Conservation (phyloP, 2,888 invertebrate genomes). For the Cerceris ruficornis region DNA sequence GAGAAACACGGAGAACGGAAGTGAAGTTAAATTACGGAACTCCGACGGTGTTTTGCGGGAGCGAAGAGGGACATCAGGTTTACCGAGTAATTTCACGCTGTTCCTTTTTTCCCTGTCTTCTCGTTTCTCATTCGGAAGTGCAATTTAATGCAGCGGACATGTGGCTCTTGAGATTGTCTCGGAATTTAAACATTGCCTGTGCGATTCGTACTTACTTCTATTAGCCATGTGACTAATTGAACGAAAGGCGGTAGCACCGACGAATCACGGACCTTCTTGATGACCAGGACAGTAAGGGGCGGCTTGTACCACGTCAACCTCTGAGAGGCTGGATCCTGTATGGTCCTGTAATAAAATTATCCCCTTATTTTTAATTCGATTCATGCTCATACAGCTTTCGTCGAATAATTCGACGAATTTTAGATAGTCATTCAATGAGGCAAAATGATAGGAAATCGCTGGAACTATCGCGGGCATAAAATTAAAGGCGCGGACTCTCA, state of each 20-base stretch:
- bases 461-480: too few relatives aligned
- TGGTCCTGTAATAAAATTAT: constrained; percentile 87
- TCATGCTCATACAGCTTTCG: too few relatives aligned
- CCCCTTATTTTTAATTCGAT: background rate
- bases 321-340: constrained; percentile 98
- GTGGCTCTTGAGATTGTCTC: background rate
- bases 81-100: too few relatives aligned
- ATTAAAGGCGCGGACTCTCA: too few relatives aligned
- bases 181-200: background rate
- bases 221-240: constrained; percentile 95
- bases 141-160: background rate
- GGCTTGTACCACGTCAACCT: constrained; percentile 98
- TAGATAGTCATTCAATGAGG: too few relatives aligned
- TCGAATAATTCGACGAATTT: background rate
- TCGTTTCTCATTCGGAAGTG: background rate
- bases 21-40: constrained; percentile 12
- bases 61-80: too few relatives aligned
- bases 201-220: constrained; percentile 85
- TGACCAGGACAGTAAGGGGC: constrained; percentile 97
- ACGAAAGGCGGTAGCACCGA: constrained; percentile 95
- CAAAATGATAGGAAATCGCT: too few relatives aligned
- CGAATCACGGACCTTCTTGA: constrained; percentile 97
- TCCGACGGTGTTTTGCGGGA: background rate
- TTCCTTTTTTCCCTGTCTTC: too few relatives aligned
- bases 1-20: constrained; percentile 19